Evolutionary conservation across 1,140 invertebrate genomes (phyloP).

Genomic region (Mya arenaria): DNA sequence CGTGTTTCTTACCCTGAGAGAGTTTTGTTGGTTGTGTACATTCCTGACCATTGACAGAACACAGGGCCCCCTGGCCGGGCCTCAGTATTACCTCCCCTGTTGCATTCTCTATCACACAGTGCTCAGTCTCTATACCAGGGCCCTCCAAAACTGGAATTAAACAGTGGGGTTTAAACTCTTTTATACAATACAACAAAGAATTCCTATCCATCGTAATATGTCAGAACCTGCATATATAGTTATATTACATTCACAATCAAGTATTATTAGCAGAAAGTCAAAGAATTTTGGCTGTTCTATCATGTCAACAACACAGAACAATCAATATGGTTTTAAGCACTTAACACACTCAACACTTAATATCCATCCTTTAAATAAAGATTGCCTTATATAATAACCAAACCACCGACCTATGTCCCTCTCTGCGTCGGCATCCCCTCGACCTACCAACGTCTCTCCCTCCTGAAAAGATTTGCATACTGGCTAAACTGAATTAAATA

Average conservation of each 20-base stretch:
- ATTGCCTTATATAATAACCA: not conserved
- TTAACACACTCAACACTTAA: too few relatives aligned
- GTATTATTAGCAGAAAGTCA: too few relatives aligned
- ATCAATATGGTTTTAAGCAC: too few relatives aligned
- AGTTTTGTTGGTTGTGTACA: constrained; percentile 88
- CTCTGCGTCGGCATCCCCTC: constrained; percentile 85
- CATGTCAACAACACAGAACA: too few relatives aligned
- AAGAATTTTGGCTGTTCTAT: too few relatives aligned
- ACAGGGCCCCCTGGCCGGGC: constrained; percentile 87
- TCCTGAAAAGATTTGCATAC: too few relatives aligned
- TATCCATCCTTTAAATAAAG: too few relatives aligned
- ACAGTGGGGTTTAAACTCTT: too few relatives aligned
- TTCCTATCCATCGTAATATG: not conserved
- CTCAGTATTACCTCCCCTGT: constrained; percentile 89
- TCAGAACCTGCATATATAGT: not conserved
- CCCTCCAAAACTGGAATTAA: constrained; percentile 75
- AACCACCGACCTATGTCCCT: constrained; percentile 76
- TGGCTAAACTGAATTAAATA: too few relatives aligned
- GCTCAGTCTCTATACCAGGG: constrained; percentile 85
- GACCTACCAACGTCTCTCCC: constrained; percentile 84
- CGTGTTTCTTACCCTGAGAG: constrained; percentile 88
- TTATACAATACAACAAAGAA: constrained; percentile 2
- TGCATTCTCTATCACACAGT: constrained; percentile 90
- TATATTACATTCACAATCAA: too few relatives aligned
- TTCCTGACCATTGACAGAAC: constrained; percentile 91